A percentile compares a stretch with the other conserved stretches of the same genome.
Conservation (phyloP, 2,113 vertebrate genomes). For the Drymodes brunneopygia region DNA sequence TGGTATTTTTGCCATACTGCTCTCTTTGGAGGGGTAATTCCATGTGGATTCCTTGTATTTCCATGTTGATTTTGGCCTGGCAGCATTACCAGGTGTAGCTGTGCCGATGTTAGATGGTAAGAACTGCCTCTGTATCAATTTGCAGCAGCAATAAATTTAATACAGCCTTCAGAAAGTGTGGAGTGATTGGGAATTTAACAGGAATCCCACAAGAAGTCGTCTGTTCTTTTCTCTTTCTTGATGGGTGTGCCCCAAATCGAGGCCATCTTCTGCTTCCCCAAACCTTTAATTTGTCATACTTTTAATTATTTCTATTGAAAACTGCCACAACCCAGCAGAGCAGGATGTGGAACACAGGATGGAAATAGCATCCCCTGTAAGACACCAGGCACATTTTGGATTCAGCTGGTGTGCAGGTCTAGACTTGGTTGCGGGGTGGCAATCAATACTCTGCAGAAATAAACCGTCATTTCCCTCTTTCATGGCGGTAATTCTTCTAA, state of each 20-base stretch:
- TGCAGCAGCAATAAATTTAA: background rate
- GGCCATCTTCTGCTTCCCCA: background rate
- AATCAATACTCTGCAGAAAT: background rate
- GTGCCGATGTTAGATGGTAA: background rate
- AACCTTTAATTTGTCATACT: background rate
- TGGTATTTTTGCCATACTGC: background rate
- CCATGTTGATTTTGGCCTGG: background rate
- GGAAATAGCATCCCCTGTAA: background rate
- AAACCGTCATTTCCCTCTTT: background rate
- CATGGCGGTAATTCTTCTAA: background rate
- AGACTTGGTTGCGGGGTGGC: background rate
- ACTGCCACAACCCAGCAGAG: background rate
- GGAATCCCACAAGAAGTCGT: rapidly evolving
- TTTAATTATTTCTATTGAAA: background rate
- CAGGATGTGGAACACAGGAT: background rate
- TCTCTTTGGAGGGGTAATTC: background rate
- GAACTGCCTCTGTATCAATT: background rate
- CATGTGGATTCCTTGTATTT: too few species aligned
- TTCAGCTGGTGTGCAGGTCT: background rate
- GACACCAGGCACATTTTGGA: background rate
- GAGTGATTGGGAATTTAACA: background rate
- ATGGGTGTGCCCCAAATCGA: background rate
- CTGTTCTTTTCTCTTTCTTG: background rate
- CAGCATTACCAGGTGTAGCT: background rate
- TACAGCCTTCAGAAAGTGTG: background rate